These are phyloP conservation scores for Drosophila ustulata DNA, from an alignment of 2,888 invertebrate species.

Conservation along the genomic window DNA sequence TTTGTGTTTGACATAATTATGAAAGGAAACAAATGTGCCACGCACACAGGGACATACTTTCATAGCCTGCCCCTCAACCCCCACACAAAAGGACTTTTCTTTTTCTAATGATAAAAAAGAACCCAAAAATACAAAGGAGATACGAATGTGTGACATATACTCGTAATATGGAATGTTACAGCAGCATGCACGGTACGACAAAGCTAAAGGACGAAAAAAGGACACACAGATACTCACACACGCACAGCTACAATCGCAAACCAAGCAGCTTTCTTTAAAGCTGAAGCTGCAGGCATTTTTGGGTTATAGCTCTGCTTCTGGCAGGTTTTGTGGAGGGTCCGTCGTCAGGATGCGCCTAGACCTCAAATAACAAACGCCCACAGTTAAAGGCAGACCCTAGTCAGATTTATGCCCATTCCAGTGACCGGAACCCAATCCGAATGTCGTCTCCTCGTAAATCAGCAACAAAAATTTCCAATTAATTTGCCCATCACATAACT, in stretches of 20 bases:
- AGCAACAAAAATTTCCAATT: constrained; percentile 73
- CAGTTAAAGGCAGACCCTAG: constrained; percentile 60
- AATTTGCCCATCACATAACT: constrained; percentile 67
- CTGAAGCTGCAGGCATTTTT: constrained; percentile 33
- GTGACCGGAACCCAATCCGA: constrained; percentile 59
- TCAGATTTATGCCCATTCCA: constrained; percentile 1
- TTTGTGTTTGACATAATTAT: constrained; percentile 82
- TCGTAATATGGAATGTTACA: constrained; percentile 54
- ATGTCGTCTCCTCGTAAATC: constrained; percentile 54
- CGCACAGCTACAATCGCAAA: constrained; percentile 8
- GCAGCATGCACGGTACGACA: constrained; percentile 34
- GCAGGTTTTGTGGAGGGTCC: constrained; percentile 25
- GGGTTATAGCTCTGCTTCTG: constrained; percentile 24
- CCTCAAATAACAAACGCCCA: constrained; percentile 68
- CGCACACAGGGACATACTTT: constrained; percentile 52
- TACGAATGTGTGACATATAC: constrained; percentile 65
- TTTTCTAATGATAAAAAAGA: constrained; percentile 69
- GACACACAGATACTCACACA: constrained; percentile 41
- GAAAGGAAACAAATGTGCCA: constrained; percentile 77
- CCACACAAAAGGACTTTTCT: constrained; percentile 75
- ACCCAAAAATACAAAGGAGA: constrained; percentile 26
- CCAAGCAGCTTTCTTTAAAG: constrained; percentile 37
- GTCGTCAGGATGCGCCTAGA: constrained; percentile 49
- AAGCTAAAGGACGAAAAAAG: constrained; percentile 64
- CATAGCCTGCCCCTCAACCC: constrained; percentile 32